Conservation (phyloP, 2,797 vertebrate genomes). For the Etheostoma perlongum region DNA sequence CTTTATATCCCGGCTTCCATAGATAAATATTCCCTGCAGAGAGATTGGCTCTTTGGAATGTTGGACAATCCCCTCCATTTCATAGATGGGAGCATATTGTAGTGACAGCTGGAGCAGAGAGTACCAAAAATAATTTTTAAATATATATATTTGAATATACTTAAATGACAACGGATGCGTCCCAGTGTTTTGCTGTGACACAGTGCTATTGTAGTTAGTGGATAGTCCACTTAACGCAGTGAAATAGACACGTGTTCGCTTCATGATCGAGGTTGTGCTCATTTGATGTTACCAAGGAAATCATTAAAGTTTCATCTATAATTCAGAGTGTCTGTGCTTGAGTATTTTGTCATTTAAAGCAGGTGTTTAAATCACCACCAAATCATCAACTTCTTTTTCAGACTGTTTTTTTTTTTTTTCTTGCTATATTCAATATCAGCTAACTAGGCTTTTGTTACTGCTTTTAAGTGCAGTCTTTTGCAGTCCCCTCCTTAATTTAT, state of each 20-base stretch:
- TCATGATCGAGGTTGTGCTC: background rate
- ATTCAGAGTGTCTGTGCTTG: background rate
- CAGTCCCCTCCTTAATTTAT: background rate
- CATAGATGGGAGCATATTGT: slow-evolving; percentile 31
- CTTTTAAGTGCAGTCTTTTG: slow-evolving; percentile 10
- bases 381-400: too few species aligned
- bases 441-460: background rate
- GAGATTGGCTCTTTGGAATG: slow-evolving; percentile 59
- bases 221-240: background rate
- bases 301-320: background rate
- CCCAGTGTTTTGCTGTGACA: background rate
- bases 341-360: background rate
- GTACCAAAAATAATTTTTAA: slow-evolving; percentile 22
- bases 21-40: slow-evolving; percentile 69
- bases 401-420: too few species aligned
- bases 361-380: background rate
- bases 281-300: background rate
- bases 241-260: background rate
- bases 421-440: background rate
- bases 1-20: slow-evolving; percentile 68
- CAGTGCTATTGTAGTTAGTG: background rate
- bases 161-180: slow-evolving; percentile 13
- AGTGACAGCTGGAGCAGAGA: slow-evolving; percentile 42
- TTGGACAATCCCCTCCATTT: slow-evolving; percentile 36
- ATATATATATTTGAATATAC: background rate